Percentiles rank a stretch among this genome's conserved stretches.
Evolutionary conservation across 2,888 invertebrate genomes (phyloP).

Genomic region (Prosapia bicincta): DNA sequence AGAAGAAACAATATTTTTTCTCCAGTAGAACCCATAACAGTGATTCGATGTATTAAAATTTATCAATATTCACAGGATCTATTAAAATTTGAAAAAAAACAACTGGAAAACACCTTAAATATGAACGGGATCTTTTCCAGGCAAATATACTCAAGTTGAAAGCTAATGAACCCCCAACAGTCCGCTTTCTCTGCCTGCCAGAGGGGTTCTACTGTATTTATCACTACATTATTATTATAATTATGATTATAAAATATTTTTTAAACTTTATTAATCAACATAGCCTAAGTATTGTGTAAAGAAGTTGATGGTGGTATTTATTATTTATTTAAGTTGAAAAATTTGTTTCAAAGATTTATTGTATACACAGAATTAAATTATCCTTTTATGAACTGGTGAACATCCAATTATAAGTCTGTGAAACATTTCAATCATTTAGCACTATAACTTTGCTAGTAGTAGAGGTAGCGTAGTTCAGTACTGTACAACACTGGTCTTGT

Average conservation of each 20-base stretch:
- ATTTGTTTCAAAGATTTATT: not conserved
- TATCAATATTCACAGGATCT: constrained; percentile 23
- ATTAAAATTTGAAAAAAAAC: constrained; percentile 18
- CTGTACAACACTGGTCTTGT: not conserved
- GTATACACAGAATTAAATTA: not conserved
- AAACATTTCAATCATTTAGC: not conserved
- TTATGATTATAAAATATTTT: constrained; percentile 24
- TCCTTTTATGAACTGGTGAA: not conserved
- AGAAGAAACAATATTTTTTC: constrained; percentile 13
- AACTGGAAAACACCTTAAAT: constrained; percentile 10
- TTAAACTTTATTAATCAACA: constrained; percentile 25
- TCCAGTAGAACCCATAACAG: constrained; percentile 28
- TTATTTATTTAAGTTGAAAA: constrained; percentile 25
- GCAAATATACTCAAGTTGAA: constrained; percentile 17
- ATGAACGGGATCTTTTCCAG: constrained; percentile 22
- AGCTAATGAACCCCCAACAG: constrained; percentile 12
- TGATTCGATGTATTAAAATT: constrained; percentile 16
- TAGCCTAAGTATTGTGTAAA: constrained; percentile 21
- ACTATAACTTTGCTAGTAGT: not conserved
- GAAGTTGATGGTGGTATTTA: constrained; percentile 25
- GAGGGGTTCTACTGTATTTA: constrained; percentile 24
- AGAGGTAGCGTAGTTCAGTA: not conserved
- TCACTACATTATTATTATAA: constrained; percentile 23
- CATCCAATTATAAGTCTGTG: not conserved
- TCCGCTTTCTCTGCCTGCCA: constrained; percentile 17